Evolutionary conservation across 92 coral and sea anemone genomes (phyloP).

Genomic region (Epizoanthus stellaris): DNA sequence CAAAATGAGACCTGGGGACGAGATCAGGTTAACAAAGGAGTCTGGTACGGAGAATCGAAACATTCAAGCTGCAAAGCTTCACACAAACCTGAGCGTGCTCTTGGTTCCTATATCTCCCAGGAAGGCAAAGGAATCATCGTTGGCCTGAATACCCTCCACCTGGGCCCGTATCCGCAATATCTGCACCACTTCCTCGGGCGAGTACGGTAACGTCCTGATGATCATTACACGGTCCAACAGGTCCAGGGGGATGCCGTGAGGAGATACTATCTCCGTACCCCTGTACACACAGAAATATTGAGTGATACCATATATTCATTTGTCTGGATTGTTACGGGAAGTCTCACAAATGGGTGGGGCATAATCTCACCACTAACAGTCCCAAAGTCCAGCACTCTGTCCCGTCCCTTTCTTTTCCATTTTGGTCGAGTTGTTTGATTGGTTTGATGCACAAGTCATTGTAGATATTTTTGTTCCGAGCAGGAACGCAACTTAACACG

Average conservation of each 20-base stretch:
- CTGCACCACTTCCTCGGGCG: conserved; percentile 95
- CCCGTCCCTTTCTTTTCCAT: background rate
- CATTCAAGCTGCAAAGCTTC: background rate
- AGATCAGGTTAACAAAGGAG: too few relatives aligned
- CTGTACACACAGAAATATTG: conserved; percentile 41
- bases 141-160: conserved; percentile 91
- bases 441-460: too few relatives aligned
- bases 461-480: too few relatives aligned
- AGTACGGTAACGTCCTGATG: conserved; percentile 93
- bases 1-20: too few relatives aligned
- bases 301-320: background rate
- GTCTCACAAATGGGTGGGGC: too few relatives aligned
- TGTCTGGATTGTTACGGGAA: too few relatives aligned
- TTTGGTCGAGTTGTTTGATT: background rate
- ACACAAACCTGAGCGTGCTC: conserved; percentile 84
- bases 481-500: too few relatives aligned
- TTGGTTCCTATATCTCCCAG: conserved; percentile 97
- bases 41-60: background rate
- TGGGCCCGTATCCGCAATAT: conserved; percentile 95
- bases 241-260: conserved; percentile 99
- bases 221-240: conserved; percentile 98
- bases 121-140: conserved; percentile 86
- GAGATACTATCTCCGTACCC: conserved; percentile 94
- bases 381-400: too few relatives aligned
- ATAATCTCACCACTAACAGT: too few relatives aligned